phyloP scores from a whole-genome alignment of 1,140 invertebrate genomes.

The Meteorus sp. region DNA sequence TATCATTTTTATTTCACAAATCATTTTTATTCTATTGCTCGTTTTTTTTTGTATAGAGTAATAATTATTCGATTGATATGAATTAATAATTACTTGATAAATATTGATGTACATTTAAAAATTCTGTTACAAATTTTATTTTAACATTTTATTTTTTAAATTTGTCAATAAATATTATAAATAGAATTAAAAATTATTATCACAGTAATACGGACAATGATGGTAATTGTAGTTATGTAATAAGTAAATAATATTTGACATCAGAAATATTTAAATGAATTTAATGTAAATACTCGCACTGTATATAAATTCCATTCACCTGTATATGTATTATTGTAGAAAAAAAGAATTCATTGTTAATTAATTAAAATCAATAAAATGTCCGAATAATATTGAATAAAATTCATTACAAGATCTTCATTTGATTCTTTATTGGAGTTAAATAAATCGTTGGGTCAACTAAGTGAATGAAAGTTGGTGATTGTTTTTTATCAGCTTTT shows the following conservation, averaged over 20 bases:
- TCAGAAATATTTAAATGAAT: slow-evolving; percentile 42
- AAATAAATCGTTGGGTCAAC: too few species aligned
- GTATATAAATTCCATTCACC: slow-evolving; percentile 46
- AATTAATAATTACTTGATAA: not conserved
- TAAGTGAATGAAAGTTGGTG: too few species aligned
- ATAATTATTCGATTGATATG: slow-evolving; percentile 4
- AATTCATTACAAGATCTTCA: not conserved
- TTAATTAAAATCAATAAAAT: slow-evolving; percentile 47
- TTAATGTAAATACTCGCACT: slow-evolving; percentile 52
- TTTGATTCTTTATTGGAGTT: too few species aligned
- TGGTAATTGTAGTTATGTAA: slow-evolving; percentile 2
- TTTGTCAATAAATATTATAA: too few species aligned
- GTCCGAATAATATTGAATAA: slow-evolving; percentile 4
- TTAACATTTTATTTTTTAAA: too few species aligned
- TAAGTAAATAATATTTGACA: slow-evolving; percentile 42
- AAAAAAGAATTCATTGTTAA: slow-evolving; percentile 53
- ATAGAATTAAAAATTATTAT: too few species aligned
- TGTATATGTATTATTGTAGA: slow-evolving; percentile 40
- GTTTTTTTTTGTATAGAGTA: not conserved
- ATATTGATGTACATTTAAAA: not conserved
- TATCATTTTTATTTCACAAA: slow-evolving; percentile 45
- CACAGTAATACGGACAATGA: too few species aligned
- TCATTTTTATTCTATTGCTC: slow-evolving; percentile 43
- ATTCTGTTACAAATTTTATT: not conserved
- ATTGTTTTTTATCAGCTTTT: too few species aligned